Evolutionary conservation across 2,113 vertebrate genomes (phyloP).

Genomic region (Porphyrio hochstetteri): DNA sequence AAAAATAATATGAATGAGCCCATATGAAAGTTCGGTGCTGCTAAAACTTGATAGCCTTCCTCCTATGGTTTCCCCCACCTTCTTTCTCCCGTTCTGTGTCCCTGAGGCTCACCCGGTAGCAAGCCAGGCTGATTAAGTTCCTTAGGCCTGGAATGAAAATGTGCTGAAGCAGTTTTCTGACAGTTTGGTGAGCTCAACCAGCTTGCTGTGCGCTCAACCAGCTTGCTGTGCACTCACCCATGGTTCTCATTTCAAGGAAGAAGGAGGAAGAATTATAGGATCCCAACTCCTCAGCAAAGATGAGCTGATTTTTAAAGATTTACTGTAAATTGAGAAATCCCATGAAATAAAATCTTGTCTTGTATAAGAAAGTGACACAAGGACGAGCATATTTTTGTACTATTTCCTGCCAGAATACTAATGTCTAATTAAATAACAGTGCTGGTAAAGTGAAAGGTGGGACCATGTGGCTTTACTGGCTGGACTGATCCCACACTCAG

Average conservation of each 20-base stretch:
- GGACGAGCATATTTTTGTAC: background rate
- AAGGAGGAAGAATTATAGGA: background rate
- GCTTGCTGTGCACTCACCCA: background rate
- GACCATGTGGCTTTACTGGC: fast-evolving
- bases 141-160: background rate
- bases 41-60: background rate
- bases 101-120: background rate
- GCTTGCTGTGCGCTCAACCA: background rate
- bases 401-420: background rate
- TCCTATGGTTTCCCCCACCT: background rate
- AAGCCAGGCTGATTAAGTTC: background rate
- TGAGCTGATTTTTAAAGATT: background rate
- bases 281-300: background rate
- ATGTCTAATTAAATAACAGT: background rate
- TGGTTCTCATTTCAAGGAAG: background rate
- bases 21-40: background rate
- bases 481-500: background rate
- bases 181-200: background rate
- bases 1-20: background rate
- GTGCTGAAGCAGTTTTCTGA: background rate
- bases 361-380: background rate
- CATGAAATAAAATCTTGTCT: background rate
- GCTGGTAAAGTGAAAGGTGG: background rate
- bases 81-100: background rate
- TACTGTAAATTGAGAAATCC: background rate